Evolutionary conservation across 1,140 invertebrate species (phyloP), one percentile per base, ranked within the genome.

Genomic region (Vollenhovia emeryi): DNA sequence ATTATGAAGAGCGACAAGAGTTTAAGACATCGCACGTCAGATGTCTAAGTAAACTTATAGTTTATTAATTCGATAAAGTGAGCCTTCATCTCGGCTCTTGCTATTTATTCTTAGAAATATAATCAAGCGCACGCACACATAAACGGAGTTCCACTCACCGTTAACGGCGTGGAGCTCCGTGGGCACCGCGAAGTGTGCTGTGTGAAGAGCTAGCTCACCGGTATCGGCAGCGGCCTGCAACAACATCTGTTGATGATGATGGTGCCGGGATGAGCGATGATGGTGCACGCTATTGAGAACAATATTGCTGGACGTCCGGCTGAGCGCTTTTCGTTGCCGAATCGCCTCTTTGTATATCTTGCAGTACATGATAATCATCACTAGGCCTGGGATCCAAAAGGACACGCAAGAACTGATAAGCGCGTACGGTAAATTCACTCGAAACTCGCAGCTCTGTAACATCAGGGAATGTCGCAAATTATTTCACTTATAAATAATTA

Each of bases 341-440:
- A 98, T 97, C 0, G 98, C 98, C 94, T 99, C 98, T 91, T 97
- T 97, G 95, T 98, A 99, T 93, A 98, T 98, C 91, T 96, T 96
- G 94, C 96, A 97, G 94, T 99, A 99, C 96, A 99, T 98, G 60
- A 97, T 97, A 78, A 99, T 96, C 98, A 99, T 99, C 45, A 99
- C 98, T 74, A 98, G 93, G 88, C 98, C 98, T 2, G 98, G 98
- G 92, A 99, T 98, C 98, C 98, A 99, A 94, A 99, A 99, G 11
- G 98, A 99, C 13, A 99, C 97, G 80, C 97, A 97, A 60, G 98
- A 99, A 21, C 98, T 99, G 84, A 99, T 97, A 55, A 99, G 96
- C 0, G 98, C 98, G 93, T 99, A 99, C 24, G 97, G 96, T 94
- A 97, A 97, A 93, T 99, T 99, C 8, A 98, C 98, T 90, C 97